These are phyloP conservation scores for Drosophila pegasa DNA, from an alignment of 2,888 invertebrate species.

Conservation along the genomic window DNA sequence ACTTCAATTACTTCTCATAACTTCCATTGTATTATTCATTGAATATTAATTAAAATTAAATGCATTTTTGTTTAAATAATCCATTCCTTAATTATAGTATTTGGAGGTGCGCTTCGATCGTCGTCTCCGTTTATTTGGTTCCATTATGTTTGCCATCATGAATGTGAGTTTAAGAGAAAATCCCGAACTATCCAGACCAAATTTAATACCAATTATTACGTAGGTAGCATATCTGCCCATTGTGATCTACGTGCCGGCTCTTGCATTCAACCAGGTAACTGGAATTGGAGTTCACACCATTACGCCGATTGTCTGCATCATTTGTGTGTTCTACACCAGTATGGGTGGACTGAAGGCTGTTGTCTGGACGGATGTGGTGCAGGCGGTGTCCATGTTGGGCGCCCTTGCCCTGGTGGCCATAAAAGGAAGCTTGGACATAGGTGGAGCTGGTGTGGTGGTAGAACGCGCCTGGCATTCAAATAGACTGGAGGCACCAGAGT, in stretches of 20 bases:
- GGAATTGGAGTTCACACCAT: constrained; percentile 93
- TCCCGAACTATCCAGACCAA: neutral
- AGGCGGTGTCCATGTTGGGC: constrained; percentile 91
- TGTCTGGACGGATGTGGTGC: constrained; percentile 91
- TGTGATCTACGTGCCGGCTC: constrained; percentile 91
- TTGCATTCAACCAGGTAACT: constrained; percentile 94
- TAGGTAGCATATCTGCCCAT: constrained; percentile 92
- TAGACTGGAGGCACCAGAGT: constrained; percentile 90
- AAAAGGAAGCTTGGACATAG: constrained; percentile 91
- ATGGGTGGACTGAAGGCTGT: constrained; percentile 93
- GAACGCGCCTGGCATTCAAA: constrained; percentile 89
- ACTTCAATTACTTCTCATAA: neutral
- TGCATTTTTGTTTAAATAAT: neutral
- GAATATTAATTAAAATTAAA: neutral
- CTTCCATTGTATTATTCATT: neutral
- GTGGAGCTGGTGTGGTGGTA: constrained; percentile 88
- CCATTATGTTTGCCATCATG: constrained; percentile 89
- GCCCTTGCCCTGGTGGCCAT: constrained; percentile 90
- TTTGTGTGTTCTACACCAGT: constrained; percentile 95
- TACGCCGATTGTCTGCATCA: constrained; percentile 92
- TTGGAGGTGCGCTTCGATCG: constrained; percentile 90
- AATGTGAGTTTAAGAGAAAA: constrained; percentile 87
- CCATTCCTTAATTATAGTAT: constrained; percentile 88
- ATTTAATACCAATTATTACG: constrained; percentile 61
- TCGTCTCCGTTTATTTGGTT: constrained; percentile 89